Conservation (phyloP, 2,888 invertebrate species). For the Diaprepes abbreviatus region DNA sequence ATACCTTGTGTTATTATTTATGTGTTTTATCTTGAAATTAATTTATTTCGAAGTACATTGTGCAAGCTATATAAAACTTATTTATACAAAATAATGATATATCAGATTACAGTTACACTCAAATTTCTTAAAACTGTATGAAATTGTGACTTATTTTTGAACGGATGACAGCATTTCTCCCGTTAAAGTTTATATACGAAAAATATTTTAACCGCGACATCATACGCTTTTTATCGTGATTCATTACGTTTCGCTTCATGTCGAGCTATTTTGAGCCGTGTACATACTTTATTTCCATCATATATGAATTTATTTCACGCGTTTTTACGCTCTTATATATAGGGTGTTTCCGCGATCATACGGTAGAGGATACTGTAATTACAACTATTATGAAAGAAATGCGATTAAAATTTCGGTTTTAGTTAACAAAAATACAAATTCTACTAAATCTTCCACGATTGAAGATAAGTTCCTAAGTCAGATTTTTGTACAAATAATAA, state of each 20-base stretch:
- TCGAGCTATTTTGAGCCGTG: slow-evolving; percentile 26
- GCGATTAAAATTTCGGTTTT: no score
- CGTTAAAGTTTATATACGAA: slow-evolving; percentile 9
- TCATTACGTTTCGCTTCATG: slow-evolving; percentile 35
- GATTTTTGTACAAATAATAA: no score
- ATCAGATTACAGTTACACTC: neutral
- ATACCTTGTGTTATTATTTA: no score
- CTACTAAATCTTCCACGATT: no score
- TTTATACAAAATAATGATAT: neutral
- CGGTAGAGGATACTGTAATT: neutral
- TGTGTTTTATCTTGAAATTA: neutral
- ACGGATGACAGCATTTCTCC: slow-evolving; percentile 35
- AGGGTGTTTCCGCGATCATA: neutral
- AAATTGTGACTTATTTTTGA: slow-evolving; percentile 30
- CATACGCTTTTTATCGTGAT: slow-evolving; percentile 33
- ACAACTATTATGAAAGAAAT: no score
- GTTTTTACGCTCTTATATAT: neutral
- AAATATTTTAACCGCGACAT: slow-evolving; percentile 36
- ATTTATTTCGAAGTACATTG: neutral
- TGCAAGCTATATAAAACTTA: neutral
- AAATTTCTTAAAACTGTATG: neutral
- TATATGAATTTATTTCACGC: slow-evolving; percentile 10
- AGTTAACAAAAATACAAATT: no score
- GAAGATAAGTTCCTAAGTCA: no score
- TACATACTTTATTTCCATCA: slow-evolving; percentile 22